Evolutionary conservation across 2,797 vertebrate genomes (phyloP).

Genomic region (Furcifer pardalis): DNA sequence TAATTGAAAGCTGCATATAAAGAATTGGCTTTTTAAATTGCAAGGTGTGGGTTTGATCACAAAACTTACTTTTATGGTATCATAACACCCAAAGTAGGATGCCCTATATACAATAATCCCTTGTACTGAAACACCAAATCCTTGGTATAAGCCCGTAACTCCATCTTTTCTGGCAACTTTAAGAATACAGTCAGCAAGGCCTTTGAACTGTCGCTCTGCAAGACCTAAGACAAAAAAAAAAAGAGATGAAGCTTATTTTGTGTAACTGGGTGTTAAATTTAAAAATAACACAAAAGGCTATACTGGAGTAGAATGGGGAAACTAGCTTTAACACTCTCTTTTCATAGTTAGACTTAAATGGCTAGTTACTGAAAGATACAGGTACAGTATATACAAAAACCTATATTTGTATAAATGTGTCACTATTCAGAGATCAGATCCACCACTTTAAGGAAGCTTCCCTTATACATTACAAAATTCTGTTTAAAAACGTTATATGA

Average conservation of each 20-base stretch:
- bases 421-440: not conserved
- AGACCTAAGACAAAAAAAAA: conserved; percentile 42
- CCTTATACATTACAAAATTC: not conserved
- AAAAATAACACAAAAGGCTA: not conserved
- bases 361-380: not conserved
- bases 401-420: not conserved
- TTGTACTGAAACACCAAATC: conserved; percentile 65
- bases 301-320: not conserved
- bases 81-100: conserved; percentile 67
- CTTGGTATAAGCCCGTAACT: conserved; percentile 58
- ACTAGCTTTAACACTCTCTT: too few species aligned
- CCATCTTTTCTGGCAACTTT: conserved; percentile 61
- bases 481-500: too few species aligned
- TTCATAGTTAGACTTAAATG: not conserved
- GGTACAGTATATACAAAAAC: not conserved
- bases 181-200: conserved; percentile 60
- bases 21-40: not conserved
- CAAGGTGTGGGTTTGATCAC: conserved; percentile 10
- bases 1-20: not conserved
- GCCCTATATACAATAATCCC: conserved; percentile 63
- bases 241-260: not conserved
- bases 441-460: not conserved
- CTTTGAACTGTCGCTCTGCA: conserved; percentile 62
- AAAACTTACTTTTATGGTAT: conserved; percentile 66
- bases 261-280: not conserved